Conservation (phyloP, 2,888 invertebrate species). For the Ferdinandea cuprea region DNA sequence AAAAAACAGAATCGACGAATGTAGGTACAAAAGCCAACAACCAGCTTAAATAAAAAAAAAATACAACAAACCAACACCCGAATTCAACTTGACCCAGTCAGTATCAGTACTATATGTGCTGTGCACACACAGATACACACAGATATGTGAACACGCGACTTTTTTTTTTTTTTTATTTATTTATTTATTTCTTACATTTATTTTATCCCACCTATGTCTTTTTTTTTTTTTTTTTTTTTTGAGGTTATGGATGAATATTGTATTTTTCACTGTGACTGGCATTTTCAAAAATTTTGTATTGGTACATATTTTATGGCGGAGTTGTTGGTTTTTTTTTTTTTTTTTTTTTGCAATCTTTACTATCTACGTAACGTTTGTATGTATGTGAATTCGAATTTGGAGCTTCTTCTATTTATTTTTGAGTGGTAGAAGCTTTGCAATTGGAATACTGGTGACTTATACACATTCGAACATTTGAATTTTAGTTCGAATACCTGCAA, state of each 20-base stretch:
- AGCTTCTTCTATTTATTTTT: not conserved
- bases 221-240: slow-evolving; percentile 8
- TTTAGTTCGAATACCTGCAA: too few species aligned
- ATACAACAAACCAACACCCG: slow-evolving; percentile 68
- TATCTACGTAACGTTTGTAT: slow-evolving; percentile 8
- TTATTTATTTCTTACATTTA: slow-evolving; percentile 12
- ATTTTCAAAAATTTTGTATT: slow-evolving; percentile 14
- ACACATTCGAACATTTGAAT: too few species aligned
- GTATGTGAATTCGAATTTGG: not conserved
- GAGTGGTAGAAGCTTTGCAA: not conserved
- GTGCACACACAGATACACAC: slow-evolving; percentile 21
- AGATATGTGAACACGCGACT: slow-evolving; percentile 16
- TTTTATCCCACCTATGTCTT: slow-evolving; percentile 29
- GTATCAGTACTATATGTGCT: slow-evolving; percentile 42
- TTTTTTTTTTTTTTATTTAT: slow-evolving; percentile 6
- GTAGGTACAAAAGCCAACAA: slow-evolving; percentile 51
- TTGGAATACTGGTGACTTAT: too few species aligned
- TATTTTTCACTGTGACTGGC: slow-evolving; percentile 12
- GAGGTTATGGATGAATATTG: slow-evolving; percentile 16
- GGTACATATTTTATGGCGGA: not conserved
- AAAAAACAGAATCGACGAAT: slow-evolving; percentile 28
- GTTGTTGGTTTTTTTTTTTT: not conserved
- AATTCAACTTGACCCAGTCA: slow-evolving; percentile 74
- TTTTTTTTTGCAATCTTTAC: too few species aligned
- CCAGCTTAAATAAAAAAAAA: slow-evolving; percentile 42